Base-by-base conservation (phyloP, 37 sponge, comb jelly and placozoan genomes). In the Axinella damicornis region DNA sequence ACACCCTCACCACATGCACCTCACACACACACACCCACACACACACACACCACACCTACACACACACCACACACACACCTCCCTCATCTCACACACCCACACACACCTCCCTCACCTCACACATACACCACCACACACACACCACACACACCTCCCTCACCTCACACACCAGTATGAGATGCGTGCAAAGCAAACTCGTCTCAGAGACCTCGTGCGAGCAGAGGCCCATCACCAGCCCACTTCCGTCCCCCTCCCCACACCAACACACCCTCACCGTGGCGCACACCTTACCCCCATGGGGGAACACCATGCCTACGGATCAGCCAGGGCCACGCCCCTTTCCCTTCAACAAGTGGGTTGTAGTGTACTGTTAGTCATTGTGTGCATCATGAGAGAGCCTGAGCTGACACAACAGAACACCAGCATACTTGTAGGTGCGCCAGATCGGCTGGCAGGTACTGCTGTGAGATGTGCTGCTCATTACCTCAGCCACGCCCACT, bases 101-200 rank as follows among this genome's bases (percentile, higher is more conserved):
- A 21, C 53, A 36, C 13, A 46, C 56, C 53, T 15, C 6, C 53
- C 46, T 13, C 30, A 46, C 17, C n/a, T 25, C 56, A 21, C 13
- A 46, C 74, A 25, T 40, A 36, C 74, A 30, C n/a, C 64, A 5
- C 11, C 64, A 46, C 46, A 46, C 46, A 46, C 33, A 17, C 84
- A n/a, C 74, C 28, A 24, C 18, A 21, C 53, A 36, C 13, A 46
- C 56, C 53, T 15, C 6, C 53, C 46, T 13, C 30, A 46, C 17
- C n/a, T 25, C 56, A 21, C 13, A 46, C 74, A 25, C 39, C 84
- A 83, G 84, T 33, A 4, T 53, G 53, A 54, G 37, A 83, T 83
- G 30, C 73, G 64, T 24, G 46, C 24, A 22, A 74, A 54, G 36
- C 84, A 83, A 66, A 11, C 22, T 16, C 41, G 34, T 25, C 73